A percentile compares a stretch with the other conserved stretches of the same genome.
phyloP scores from a whole-genome alignment of 2,113 vertebrate species.

The human (Homo sapiens) region GRCh38 chr17:53437001-53437500 shows the following conservation, averaged over 20 bases:
- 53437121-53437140: slow-evolving; percentile 7
- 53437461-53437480: neutral
- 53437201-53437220: slow-evolving; percentile 56
- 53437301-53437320: neutral
- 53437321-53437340: neutral
- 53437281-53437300: neutral
- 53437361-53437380: too few species aligned
- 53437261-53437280: neutral
- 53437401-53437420: slow-evolving; percentile 16
- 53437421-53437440: neutral
- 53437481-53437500: slow-evolving; percentile 52
- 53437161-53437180: neutral
- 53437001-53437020: slow-evolving; percentile 47
- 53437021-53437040: neutral
- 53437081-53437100: slow-evolving; percentile 60
- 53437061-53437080: slow-evolving; percentile 73
- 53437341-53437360: neutral
- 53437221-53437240: slow-evolving; percentile 72
- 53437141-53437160: neutral
- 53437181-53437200: slow-evolving; percentile 52
- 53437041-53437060: slow-evolving; percentile 20
- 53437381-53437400: too few species aligned
- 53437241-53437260: slow-evolving; percentile 53
- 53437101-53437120: neutral
- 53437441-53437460: neutral